Percentiles rank a stretch among this genome's conserved stretches.
These are phyloP conservation scores for Huso huso DNA, from an alignment of 2,797 vertebrate species.

Conservation along the genomic window DNA sequence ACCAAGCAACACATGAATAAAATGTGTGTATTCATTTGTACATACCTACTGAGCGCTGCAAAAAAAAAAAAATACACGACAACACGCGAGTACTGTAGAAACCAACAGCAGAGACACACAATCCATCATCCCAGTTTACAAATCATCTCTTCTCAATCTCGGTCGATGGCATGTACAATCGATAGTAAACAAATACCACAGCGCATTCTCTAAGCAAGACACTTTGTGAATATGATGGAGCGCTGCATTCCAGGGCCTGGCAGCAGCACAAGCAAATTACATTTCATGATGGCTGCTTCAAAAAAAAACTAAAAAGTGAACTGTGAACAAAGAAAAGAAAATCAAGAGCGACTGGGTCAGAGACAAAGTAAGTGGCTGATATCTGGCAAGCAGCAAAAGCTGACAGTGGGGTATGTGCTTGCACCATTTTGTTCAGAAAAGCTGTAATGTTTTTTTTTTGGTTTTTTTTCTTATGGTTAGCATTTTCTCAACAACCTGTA, in stretches of 20 bases:
- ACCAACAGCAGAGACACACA: slow-evolving; percentile 10
- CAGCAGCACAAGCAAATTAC: slow-evolving; percentile 62
- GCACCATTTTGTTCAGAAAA: no score
- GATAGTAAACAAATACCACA: slow-evolving; percentile 40
- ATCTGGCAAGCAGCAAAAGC: no score
- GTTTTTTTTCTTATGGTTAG: no score
- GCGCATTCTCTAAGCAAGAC: slow-evolving; percentile 39
- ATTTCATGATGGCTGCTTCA: slow-evolving; percentile 65
- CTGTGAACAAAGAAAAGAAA: slow-evolving; percentile 54
- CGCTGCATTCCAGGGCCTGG: slow-evolving; percentile 56
- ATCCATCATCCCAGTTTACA: slow-evolving; percentile 9
- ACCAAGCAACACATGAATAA: no score
- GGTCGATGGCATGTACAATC: slow-evolving; percentile 24
- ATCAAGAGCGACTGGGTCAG: slow-evolving; percentile 47
- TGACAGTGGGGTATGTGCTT: no score
- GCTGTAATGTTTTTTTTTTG: no score
- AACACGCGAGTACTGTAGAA: no score
- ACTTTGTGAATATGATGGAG: slow-evolving; percentile 58
- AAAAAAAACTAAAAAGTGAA: slow-evolving; percentile 61
- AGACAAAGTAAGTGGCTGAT: no score
- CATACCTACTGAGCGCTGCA: no score
- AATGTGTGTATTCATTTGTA: no score
- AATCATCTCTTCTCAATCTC: slow-evolving; percentile 29
- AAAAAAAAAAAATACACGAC: no score
- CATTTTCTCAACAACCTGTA: no score